Base-by-base conservation (phyloP, 1,140 invertebrate species). In the Brachionus asplanchnoidis region DNA sequence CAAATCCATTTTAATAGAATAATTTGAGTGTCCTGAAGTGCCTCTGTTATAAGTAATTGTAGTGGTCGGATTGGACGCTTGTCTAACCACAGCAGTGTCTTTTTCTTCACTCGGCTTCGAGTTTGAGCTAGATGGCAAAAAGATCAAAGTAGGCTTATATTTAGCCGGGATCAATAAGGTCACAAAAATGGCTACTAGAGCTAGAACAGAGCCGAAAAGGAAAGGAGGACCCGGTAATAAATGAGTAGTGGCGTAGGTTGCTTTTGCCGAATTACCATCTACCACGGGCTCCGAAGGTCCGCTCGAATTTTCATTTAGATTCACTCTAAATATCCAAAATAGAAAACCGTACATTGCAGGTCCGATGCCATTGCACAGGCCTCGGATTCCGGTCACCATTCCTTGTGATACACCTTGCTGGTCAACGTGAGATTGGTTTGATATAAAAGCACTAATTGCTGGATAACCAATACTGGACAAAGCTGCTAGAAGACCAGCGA, bases 171-270 rank as follows among this genome's bases (percentile, higher is more conserved):
- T 95, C 90, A 97, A 96, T 73, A 94, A 93, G 65, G 95, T 94
- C 85, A 98, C 95, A 85, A 97, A 90, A 87, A 98, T 92, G 40
- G 97, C 97, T 89, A 95, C 94, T 86, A 99, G 94, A 78, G 98
- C 97, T 88, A 99, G 92, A 87, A 99, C 91, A 77, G 97, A 95
- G 83, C 97, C 98, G 91, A 99, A 97, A 40, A 98, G 95, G 91
- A 99, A 99, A n/a, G 97, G 97, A 68, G 97, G 97, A n/a, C 97
- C 97, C 66, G 97, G 97, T 86, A 99, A 93, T 86, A 98, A 90
- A 90, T 94, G 91, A n/a, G 79, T 78, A 26, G 23, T 78, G 17
- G 73, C 50, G 50, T 78, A 75, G 4, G 75, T 85, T 36, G 17
- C 20, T 78, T 60, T 65, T 70, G 36, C 23, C 7, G 36, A 46